Percentiles rank a stretch among this genome's conserved stretches.
Evolutionary conservation across 2,113 vertebrate species (phyloP).

Genomic region (Pangasianodon hypophthalmus): DNA sequence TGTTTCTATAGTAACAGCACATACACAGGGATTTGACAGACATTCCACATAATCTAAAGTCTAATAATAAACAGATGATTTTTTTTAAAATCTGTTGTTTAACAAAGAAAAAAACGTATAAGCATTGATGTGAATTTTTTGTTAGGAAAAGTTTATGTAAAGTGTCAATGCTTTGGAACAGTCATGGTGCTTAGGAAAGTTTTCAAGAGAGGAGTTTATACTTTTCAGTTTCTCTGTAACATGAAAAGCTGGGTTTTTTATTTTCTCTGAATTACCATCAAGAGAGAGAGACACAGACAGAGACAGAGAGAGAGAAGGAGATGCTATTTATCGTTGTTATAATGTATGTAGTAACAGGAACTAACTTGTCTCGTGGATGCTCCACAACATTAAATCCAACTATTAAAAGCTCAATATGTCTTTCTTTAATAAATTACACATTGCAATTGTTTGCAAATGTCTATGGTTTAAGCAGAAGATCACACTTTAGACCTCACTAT

Average conservation of each 20-base stretch:
- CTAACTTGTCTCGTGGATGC: neutral
- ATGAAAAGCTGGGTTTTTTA: neutral
- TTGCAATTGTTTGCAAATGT: neutral
- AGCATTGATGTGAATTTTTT: neutral
- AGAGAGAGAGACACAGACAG: neutral
- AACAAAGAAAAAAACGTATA: neutral
- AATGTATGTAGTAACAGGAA: neutral
- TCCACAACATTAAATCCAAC: neutral
- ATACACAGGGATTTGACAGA: no score
- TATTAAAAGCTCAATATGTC: neutral
- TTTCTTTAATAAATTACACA: neutral
- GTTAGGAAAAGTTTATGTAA: neutral
- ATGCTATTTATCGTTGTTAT: neutral
- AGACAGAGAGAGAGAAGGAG: neutral
- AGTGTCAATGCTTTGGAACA: neutral
- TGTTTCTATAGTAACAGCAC: no score
- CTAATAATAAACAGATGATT: neutral
- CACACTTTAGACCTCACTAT: neutral
- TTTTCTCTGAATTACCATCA: neutral
- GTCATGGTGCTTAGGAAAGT: neutral
- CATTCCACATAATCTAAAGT: neutral
- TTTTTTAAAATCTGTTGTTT: neutral
- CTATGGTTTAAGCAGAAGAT: neutral
- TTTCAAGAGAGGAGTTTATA: neutral
- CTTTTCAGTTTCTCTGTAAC: neutral